phyloP scores from a whole-genome alignment of 2,797 vertebrate species.

The Nyctalus aviator region DNA sequence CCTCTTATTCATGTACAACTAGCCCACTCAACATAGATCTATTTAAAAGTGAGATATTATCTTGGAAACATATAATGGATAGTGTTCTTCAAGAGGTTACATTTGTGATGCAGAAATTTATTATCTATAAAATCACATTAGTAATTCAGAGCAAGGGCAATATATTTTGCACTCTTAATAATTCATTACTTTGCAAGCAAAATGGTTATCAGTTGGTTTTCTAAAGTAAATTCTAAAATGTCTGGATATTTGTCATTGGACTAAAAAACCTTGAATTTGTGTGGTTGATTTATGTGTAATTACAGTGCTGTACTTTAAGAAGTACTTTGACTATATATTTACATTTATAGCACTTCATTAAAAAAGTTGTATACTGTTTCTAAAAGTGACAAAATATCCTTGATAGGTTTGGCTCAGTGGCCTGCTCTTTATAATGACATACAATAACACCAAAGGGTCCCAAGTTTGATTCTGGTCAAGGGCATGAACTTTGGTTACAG shows the following conservation, averaged over 20 bases:
- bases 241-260: background rate
- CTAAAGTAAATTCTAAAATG: constrained; percentile 48
- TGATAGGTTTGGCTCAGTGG: no score
- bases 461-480: no score
- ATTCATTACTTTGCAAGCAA: constrained; percentile 48
- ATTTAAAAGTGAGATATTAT: constrained; percentile 41
- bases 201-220: constrained; percentile 10
- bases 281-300: background rate
- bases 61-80: background rate
- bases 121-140: background rate
- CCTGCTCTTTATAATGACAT: no score
- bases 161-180: background rate
- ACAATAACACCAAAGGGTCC: no score
- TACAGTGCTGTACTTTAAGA: background rate
- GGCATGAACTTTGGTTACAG: no score
- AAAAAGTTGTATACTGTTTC: background rate
- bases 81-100: background rate
- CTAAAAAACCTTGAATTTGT: background rate
- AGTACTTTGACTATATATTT: background rate
- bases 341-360: constrained; percentile 20
- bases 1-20: constrained; percentile 25
- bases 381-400: background rate
- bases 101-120: background rate
- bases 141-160: constrained; percentile 20
- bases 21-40: background rate